Evolutionary conservation across 1,140 invertebrate genomes (phyloP), one percentile per base, ranked within the genome.

Genomic region (Leptopilina boulardi): DNA sequence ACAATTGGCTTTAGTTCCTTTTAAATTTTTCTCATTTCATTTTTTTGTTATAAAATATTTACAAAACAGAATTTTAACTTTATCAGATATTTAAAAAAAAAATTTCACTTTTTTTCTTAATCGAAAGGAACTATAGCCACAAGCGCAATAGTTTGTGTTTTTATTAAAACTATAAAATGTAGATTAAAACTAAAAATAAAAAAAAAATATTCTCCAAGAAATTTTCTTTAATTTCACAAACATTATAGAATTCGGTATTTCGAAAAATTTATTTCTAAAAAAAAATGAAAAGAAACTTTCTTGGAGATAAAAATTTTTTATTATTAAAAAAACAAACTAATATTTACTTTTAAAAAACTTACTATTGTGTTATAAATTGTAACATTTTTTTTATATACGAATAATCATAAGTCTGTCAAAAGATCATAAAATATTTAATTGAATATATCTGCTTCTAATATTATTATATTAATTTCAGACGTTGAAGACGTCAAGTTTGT

Each of bases 401-500:
- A 66, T 30, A 23, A 13, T 66, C 5, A n/a, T 23, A 30, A n/a
- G 11, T 30, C 23, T 30, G 59, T 66, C 23, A 66, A n/a, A 66
- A 34, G n/a, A n/a, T 66, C 11, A 30, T 66, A 30, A 1, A 4
- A 23, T 2, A 30, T 66, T 13, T n/a, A n/a, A 30, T 30, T 26
- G n/a, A 26, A 76, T 21, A 30, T 9, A 23, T 56, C 47, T 21
- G 3, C 15, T 74, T 21, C 56, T 79, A 76, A 83, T 73, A 71
- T n/a, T 9, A 59, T 75, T 21, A 44, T 51, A 51, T 88, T 89
- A 76, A 79, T 91, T 93, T 90, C 93, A 99, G 98, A 99, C 95
- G 98, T 99, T 88, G 97, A 99, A 92, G 99, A 99, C 92, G 98
- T 99, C 75, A 99, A 99, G 91, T 99, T 98, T 94, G 99, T 99